Conservation (phyloP, 1,140 invertebrate genomes). For the Meloidogyne chitwoodi region DNA sequence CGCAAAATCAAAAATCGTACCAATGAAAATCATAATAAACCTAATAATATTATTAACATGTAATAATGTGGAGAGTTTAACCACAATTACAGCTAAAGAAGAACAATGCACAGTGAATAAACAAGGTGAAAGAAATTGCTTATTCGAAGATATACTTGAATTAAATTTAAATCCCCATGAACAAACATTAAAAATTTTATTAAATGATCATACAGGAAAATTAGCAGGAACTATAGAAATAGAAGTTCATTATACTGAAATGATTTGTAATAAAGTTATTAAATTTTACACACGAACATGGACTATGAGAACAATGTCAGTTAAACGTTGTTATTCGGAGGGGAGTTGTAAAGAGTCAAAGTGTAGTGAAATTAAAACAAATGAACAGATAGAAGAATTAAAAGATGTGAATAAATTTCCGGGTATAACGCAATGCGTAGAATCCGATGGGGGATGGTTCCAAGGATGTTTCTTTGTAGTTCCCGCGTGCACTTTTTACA, state of each 20-base stretch:
- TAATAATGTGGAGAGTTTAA: neutral
- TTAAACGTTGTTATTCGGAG: neutral
- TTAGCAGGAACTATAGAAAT: neutral
- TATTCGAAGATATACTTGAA: neutral
- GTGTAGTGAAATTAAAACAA: neutral
- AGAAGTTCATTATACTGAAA: neutral
- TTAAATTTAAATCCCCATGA: neutral
- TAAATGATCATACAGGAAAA: neutral
- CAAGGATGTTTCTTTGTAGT: no score
- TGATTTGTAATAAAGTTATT: neutral
- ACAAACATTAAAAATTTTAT: neutral
- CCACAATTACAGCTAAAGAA: neutral
- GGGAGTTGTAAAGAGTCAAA: neutral
- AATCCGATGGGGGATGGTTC: no score
- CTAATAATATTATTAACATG: neutral
- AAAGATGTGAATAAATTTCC: no score
- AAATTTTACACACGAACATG: neutral
- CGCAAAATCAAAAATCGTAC: neutral
- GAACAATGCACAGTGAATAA: neutral
- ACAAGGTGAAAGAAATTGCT: neutral
- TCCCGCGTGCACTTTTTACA: no score
- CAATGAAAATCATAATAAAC: neutral
- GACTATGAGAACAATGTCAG: neutral
- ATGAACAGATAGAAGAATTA: neutral
- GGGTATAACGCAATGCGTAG: no score